Conservation (phyloP, 2,888 invertebrate genomes). For the Noctuana brunneofusca region DNA sequence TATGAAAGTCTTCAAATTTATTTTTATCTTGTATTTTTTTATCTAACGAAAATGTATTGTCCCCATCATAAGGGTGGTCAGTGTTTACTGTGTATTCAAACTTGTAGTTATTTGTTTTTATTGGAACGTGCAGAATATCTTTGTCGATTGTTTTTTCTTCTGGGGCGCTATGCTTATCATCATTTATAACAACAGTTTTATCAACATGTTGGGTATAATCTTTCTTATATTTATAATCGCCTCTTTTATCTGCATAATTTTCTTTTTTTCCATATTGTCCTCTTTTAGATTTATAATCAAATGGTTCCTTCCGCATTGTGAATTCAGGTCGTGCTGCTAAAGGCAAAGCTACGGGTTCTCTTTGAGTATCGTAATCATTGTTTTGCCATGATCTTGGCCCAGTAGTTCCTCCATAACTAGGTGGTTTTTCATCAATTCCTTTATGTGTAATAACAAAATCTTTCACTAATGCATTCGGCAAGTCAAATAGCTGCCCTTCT, state of each 20-base stretch:
- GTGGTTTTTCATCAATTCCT: conserved; percentile 41
- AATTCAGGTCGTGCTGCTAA: conserved; percentile 40
- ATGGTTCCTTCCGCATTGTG: conserved; percentile 42
- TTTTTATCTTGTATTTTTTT: conserved; percentile 18
- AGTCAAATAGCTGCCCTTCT: conserved; percentile 63
- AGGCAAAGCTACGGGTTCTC: conserved; percentile 34
- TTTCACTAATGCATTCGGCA: conserved; percentile 68
- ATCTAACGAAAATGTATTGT: conserved; percentile 10
- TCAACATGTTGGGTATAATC: conserved; percentile 16
- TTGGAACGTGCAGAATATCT: background rate
- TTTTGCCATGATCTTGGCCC: conserved; percentile 36
- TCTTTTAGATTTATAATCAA: conserved; percentile 50
- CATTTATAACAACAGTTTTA: conserved; percentile 4
- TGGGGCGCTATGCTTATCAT: background rate
- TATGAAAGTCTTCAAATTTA: conserved; percentile 14
- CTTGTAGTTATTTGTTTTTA: conserved; percentile 17
- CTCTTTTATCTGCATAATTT: conserved; percentile 40
- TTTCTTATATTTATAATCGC: conserved; percentile 35
- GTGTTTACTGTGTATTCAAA: background rate
- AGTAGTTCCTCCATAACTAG: conserved; percentile 20
- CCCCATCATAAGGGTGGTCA: background rate
- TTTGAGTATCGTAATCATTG: conserved; percentile 36
- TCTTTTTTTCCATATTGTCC: conserved; percentile 47
- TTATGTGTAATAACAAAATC: conserved; percentile 65
- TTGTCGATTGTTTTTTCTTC: background rate